Conservation (phyloP, 2,888 invertebrate genomes). For the Eupithecia centaureata region DNA sequence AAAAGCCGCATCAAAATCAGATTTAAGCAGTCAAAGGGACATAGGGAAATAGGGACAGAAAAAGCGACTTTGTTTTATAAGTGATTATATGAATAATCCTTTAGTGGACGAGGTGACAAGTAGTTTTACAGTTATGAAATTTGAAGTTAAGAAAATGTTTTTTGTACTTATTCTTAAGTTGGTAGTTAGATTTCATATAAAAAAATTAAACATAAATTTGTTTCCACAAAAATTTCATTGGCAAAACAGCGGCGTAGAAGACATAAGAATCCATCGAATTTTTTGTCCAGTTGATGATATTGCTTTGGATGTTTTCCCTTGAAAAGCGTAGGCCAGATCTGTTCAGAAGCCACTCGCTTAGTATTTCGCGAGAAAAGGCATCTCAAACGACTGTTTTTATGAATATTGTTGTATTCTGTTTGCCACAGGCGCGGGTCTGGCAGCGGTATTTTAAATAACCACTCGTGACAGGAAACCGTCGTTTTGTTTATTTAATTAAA, state of each 20-base stretch:
- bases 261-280: neutral
- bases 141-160: no score
- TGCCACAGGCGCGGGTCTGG: conserved; percentile 10
- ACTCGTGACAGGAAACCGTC: conserved; percentile 32
- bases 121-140: no score
- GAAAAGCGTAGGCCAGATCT: conserved; percentile 44
- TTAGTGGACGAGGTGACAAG: no score
- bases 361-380: conserved; percentile 38
- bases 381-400: conserved; percentile 37
- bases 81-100: no score
- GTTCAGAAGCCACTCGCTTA: conserved; percentile 37
- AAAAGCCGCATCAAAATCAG: no score
- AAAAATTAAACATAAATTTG: no score
- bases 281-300: conserved; percentile 22
- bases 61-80: no score
- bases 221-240: no score
- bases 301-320: conserved; percentile 35
- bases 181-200: no score
- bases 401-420: conserved; percentile 33
- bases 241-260: neutral
- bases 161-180: no score
- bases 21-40: no score
- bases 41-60: no score
- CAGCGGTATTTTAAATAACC: conserved; percentile 22
- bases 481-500: conserved; percentile 21